These are phyloP conservation scores for Pachyrhynchus sulphureomaculatus DNA, from an alignment of 1,140 invertebrate genomes.

Conservation along the genomic window DNA sequence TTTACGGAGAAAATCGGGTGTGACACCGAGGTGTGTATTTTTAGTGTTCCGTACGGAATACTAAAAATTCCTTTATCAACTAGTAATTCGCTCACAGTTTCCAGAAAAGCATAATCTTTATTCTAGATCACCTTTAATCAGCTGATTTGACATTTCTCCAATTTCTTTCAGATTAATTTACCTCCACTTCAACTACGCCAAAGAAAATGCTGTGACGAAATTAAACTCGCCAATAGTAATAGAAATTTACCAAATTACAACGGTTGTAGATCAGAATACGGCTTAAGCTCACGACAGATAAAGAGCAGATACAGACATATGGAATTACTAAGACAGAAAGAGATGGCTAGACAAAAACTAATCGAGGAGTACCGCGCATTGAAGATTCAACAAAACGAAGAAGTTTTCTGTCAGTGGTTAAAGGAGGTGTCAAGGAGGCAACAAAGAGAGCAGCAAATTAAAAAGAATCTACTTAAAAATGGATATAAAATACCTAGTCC, in stretches of 20 bases:
- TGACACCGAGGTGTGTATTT: too few species aligned
- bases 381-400: slow-evolving; percentile 48
- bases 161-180: slow-evolving; percentile 12
- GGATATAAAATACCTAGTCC: not conserved
- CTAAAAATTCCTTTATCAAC: not conserved
- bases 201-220: slow-evolving; percentile 46
- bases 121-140: not conserved
- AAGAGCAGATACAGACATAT: slow-evolving; percentile 38
- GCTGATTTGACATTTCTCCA: not conserved
- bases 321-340: slow-evolving; percentile 38
- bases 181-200: slow-evolving; percentile 44
- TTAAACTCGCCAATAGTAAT: slow-evolving; percentile 28
- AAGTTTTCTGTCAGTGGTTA: slow-evolving; percentile 48
- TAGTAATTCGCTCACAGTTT: not conserved
- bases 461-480: slow-evolving; percentile 21
- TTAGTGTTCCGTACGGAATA: too few species aligned
- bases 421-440: slow-evolving; percentile 42
- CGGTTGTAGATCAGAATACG: slow-evolving; percentile 48
- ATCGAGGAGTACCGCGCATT: slow-evolving; percentile 42
- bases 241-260: slow-evolving; percentile 45
- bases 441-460: slow-evolving; percentile 15
- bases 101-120: not conserved
- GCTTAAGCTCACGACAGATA: slow-evolving; percentile 42
- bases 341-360: slow-evolving; percentile 39
- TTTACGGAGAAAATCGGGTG: too few species aligned